A percentile compares a stretch with the other conserved stretches of the same genome.
phyloP scores from a whole-genome alignment of 64 coral and sea anemone genomes.

The Stylophora pistillata region DNA sequence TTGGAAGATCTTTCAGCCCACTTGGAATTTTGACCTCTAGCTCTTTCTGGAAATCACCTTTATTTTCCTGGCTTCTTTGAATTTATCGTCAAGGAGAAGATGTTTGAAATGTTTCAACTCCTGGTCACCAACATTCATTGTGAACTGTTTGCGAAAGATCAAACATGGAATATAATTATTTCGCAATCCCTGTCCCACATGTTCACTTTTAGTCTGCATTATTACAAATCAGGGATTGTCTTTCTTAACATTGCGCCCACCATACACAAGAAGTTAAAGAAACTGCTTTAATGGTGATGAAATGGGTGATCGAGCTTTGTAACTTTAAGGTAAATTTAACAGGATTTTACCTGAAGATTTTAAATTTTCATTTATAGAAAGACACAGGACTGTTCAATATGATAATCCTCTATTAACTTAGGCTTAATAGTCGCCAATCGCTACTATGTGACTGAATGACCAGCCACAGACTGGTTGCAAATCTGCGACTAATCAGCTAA shows the following conservation, averaged over 20 bases:
- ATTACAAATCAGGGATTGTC: not conserved
- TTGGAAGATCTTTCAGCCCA: not conserved
- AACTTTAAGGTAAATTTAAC: constrained; percentile 11
- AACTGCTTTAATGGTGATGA: not conserved
- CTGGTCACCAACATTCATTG: not conserved
- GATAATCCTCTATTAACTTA: not conserved
- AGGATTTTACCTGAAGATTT: not conserved
- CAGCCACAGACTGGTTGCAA: not conserved
- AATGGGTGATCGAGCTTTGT: not conserved
- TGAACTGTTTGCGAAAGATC: no score
- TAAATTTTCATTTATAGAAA: not conserved
- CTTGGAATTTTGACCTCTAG: not conserved
- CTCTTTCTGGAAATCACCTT: constrained; percentile 7
- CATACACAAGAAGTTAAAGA: not conserved
- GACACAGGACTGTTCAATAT: constrained; percentile 5
- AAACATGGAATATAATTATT: not conserved
- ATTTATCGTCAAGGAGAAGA: constrained; percentile 2
- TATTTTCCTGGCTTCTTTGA: constrained; percentile 15
- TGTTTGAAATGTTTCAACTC: not conserved
- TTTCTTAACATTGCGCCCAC: not conserved
- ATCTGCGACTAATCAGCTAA: not conserved
- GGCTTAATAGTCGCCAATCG: not conserved
- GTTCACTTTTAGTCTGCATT: not conserved
- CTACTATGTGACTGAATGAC: not conserved
- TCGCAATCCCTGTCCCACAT: not conserved